phyloP scores from a whole-genome alignment of 2,113 vertebrate species.

The Solea senegalensis region DNA sequence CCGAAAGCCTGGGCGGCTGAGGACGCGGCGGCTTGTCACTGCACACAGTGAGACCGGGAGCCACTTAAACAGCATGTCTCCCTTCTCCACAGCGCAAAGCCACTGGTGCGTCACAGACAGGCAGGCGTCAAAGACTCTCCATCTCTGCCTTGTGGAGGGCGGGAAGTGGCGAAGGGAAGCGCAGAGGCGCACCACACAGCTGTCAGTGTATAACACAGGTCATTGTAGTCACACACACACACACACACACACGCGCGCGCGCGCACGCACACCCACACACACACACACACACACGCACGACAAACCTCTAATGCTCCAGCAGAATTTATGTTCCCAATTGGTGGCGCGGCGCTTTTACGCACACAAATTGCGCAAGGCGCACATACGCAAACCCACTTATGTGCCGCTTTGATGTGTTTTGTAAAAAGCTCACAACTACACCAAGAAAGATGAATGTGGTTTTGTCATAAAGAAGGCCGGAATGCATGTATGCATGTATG shows the following conservation, averaged over 20 bases:
- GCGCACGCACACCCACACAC: background rate
- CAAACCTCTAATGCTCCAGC: constrained; percentile 39
- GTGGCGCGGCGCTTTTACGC: constrained; percentile 53
- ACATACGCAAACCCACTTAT: constrained; percentile 59
- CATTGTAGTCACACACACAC: constrained; percentile 74
- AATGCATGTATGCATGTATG: background rate
- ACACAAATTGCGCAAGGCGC: constrained; percentile 48
- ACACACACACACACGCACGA: constrained; percentile 11
- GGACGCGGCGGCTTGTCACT: constrained; percentile 69
- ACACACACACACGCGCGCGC: background rate
- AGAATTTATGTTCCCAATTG: constrained; percentile 52
- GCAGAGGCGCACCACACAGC: constrained; percentile 84
- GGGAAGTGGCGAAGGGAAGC: constrained; percentile 73
- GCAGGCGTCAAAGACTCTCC: constrained; percentile 81
- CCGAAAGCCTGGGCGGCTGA: constrained; percentile 44
- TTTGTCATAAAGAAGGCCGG: constrained; percentile 54
- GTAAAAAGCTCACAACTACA: constrained; percentile 43
- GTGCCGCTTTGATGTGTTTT: constrained; percentile 59
- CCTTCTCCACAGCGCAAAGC: constrained; percentile 68
- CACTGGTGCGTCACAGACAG: constrained; percentile 76
- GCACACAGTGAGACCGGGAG: constrained; percentile 47
- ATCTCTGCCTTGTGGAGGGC: constrained; percentile 55
- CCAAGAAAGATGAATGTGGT: constrained; percentile 45
- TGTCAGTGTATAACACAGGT: constrained; percentile 71
- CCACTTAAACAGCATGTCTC: constrained; percentile 64